Base-by-base conservation (phyloP, 1,140 invertebrate species). In the Ips typographus region DNA sequence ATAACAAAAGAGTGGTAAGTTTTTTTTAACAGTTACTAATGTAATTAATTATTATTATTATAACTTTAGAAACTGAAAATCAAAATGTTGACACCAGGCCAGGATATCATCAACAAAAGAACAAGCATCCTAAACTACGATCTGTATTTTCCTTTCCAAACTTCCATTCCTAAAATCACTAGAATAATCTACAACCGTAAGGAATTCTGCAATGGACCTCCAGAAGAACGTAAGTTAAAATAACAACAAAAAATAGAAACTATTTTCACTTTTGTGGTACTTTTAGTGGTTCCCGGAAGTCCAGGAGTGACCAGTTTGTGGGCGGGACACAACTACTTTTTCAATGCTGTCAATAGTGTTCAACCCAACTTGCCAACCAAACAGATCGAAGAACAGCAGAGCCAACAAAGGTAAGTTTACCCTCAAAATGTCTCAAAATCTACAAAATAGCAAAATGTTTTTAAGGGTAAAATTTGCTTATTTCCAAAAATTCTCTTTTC, bases 101-200 rank as follows among this genome's bases (percentile, higher is more conserved):
- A 66, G 59, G 53, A 72, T 5, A 38, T 75, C 1, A 53, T 64
- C 3, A 4, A 41, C 5, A 47, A 59, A 8, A 41, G 8, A n/a
- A 47, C 40, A 2, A 66, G 49, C 4, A 61, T 6, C 7, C 22
- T 75, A 37, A 64, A 40, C 7, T 79, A 78, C 56, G 65, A 66
- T 40, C 65, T 79, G 5, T 73, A 73, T 57, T 79, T 79, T 68
- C 78, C 78, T 1, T 71, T 76, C 5, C 70, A 71, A 65, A 66
- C 73, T 57, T 60, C 74, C 0, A 66, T 78, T 55, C 78, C 78
- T 2, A 76, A 67, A 65, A 72, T 77, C 51, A 78, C 77, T 2
- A 61, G 58, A 38, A 77, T 78, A 36, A 57, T 36, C 38, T 77
- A 73, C 53, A 79, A 78, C 55, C 66, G 70, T 4, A 47, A 47